Evolutionary conservation across 2,888 invertebrate species (phyloP).

Genomic region (Dicranocentrus wangi): DNA sequence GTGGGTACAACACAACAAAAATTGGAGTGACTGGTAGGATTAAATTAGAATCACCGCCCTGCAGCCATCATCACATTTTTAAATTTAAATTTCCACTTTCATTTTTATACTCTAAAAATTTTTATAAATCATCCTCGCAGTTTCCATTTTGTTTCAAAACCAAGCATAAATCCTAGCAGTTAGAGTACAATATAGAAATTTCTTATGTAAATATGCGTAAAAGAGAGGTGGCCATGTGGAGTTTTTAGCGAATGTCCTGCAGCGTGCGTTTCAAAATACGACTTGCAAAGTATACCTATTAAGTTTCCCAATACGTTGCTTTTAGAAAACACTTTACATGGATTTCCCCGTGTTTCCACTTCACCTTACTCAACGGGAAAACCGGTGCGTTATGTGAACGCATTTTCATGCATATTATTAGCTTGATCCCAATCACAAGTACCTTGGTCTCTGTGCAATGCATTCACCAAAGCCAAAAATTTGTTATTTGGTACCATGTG

Average conservation of each 20-base stretch:
- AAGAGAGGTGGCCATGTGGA: too few species aligned
- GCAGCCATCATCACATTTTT: not conserved
- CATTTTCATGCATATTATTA: too few species aligned
- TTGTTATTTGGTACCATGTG: too few species aligned
- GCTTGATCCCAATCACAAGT: too few species aligned
- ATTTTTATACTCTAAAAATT: conserved; percentile 16
- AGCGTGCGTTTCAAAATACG: too few species aligned
- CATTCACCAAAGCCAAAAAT: too few species aligned
- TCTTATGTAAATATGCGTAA: not conserved
- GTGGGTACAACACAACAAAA: not conserved
- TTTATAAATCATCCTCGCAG: not conserved
- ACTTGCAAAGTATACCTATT: too few species aligned
- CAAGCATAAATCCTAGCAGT: not conserved
- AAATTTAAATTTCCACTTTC: conserved; percentile 17
- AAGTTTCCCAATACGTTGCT: conserved; percentile 33
- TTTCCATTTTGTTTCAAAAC: not conserved
- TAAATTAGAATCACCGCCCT: conserved; percentile 5
- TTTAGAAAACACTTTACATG: conserved; percentile 42
- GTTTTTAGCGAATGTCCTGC: too few species aligned
- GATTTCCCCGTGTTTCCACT: not conserved
- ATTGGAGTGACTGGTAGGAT: conserved; percentile 6
- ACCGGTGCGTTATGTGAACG: not conserved
- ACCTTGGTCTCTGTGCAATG: too few species aligned
- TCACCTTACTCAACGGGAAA: not conserved
- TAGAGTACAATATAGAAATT: not conserved